Evolutionary conservation across 2,113 vertebrate species (phyloP), one percentile per base, ranked within the genome.

Genomic region (Spermophilus dauricus): DNA sequence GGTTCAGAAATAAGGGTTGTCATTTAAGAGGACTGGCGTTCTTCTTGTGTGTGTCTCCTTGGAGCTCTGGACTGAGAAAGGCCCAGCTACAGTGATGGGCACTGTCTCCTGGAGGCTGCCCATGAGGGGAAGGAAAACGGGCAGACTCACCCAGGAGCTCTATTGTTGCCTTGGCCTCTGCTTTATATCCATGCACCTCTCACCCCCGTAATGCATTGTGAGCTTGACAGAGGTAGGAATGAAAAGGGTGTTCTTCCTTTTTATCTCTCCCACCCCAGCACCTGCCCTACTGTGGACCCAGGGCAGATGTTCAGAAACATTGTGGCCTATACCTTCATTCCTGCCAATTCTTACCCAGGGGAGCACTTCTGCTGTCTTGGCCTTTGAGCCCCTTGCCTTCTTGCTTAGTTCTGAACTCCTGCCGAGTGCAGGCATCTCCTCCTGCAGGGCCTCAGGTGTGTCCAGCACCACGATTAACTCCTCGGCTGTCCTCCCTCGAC

Each of bases 201-300:
- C 7, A 26, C 51, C 14, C 42, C 4, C 2, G 11, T 8, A 26
- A 30, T 10, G 22, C 13, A 28, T 30, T 42, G 3, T 12, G 12
- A 18, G 26, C 45, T 69, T 34, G 13, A 67, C 30, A 5, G 53
- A 45, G 30, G 30, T 87, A 24, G 12, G 30, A 70, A 58, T 14
- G 13, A 30, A 67, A 63, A 63, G 8, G 6, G 26, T 53, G 13
- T 53, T 53, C 18, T 20, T 76, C 53, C 45, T n/a, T n/a, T 34
- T 0, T 16, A 4, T 45, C 32, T 18, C 67, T 24, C 67, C 34
- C 16, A 24, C n/a, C 12, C 30, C 17, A 30, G 20, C 6, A 0
- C 22, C n/a, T 9, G 13, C 42, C 17, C 8, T 3, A 14, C 24
- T 1, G 4, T 48, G 53, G 58, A 4, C 17, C 37, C 8, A 0